Percentiles rank a stretch among this genome's conserved stretches.
Conservation (phyloP, 37 sponge, comb jelly and placozoan genomes). For the Sycon ciliatum region DNA sequence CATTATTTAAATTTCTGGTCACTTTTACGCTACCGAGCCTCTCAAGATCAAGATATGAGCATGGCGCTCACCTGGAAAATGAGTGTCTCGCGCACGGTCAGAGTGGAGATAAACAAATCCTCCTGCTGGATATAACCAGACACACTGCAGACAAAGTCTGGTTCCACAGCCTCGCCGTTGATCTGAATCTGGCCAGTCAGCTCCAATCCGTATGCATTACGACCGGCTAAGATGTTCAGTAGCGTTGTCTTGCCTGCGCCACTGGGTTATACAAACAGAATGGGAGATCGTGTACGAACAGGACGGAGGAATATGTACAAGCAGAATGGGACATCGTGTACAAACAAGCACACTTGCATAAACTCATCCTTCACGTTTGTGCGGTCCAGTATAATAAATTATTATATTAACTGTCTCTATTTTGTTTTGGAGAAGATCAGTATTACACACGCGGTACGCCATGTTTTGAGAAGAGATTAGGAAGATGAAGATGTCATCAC, state of each 20-base stretch:
- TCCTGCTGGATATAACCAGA: slow-evolving; percentile 56
- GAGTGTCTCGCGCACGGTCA: slow-evolving; percentile 36
- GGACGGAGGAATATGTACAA: not conserved
- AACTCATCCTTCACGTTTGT: not conserved
- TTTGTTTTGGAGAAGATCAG: not conserved
- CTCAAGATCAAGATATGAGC: too few species aligned
- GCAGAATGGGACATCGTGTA: not conserved
- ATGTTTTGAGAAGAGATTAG: too few species aligned
- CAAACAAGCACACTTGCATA: not conserved
- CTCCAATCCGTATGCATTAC: not conserved
- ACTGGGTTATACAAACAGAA: not conserved
- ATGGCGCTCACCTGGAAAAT: slow-evolving; percentile 34
- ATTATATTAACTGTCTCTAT: not conserved
- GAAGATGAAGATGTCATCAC: too few species aligned
- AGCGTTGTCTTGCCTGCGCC: slow-evolving; percentile 3
- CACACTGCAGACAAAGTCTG: not conserved
- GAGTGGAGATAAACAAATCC: slow-evolving; percentile 44
- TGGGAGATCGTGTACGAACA: not conserved
- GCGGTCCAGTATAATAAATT: not conserved
- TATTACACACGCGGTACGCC: too few species aligned
- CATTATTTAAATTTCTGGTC: too few species aligned
- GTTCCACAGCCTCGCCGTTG: not conserved
- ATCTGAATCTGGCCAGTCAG: not conserved
- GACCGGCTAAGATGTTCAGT: not conserved
- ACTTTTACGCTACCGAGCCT: too few species aligned